Base-by-base conservation (phyloP, 1,140 invertebrate genomes). In the Luehdorfia chinensis region DNA sequence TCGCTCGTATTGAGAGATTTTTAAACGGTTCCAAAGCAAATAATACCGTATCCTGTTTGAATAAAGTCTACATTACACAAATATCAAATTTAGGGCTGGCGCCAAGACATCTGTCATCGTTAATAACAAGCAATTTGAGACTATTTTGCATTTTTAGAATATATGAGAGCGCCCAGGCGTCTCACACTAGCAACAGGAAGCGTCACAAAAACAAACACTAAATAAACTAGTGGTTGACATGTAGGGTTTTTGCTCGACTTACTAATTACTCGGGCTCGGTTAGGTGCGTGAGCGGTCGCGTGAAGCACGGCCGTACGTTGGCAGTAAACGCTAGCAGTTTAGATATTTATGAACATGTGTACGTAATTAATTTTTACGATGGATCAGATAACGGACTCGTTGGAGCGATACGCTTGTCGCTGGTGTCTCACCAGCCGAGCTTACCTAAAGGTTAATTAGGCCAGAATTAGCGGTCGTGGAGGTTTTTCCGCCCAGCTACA, bases 351-450 rank as follows among this genome's bases (percentile, higher is more conserved):
- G 70, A 79, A 81, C 79, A 81, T 79, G 67, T 81, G 76, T 78
- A 79, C 63, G 73, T 80, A 84, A 84, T 81, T 84, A 84, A 81
- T 81, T 79, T 84, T 84, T 81, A 84, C 74, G 77, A 78, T 69
- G 66, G 68, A 79, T 81, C 79, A 66, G 79, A 84, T 84, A 79
- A 72, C 59, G 52, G 59, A 50, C 52, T 62, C 68, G 63, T 49
- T 67, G 58, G 63, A 68, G 64, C 67, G 75, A 72, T 75, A 76
- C 67, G 71, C 57, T 65, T 66, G 66, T 72, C 70, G 68, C 53
- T 53, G 36, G 41, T 60, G 55, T 66, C 63, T 64, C 53, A 49
- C 25, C n/a, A n/a, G 53, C 50, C 31, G 34, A 39, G 51, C 55
- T 44, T 54, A 44, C 43, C 57, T 57, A 63, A 76, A 72, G 65